Percentiles rank a stretch among this genome's conserved stretches.
phyloP scores from a whole-genome alignment of 2,888 invertebrate species.

The Leptinotarsa rubiginosa region DNA sequence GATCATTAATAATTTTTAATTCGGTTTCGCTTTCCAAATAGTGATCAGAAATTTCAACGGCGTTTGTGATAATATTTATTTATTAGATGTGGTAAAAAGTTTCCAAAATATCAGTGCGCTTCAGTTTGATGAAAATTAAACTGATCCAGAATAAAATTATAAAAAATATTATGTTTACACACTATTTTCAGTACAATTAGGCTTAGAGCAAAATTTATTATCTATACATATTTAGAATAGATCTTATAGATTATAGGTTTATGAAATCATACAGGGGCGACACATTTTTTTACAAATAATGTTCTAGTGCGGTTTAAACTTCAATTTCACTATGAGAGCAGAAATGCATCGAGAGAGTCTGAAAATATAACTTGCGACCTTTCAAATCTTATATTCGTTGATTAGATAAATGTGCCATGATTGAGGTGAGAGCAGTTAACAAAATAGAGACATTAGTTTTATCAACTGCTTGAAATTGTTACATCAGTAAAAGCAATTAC shows the following conservation, averaged over 20 bases:
- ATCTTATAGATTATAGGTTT: background rate
- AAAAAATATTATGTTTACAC: background rate
- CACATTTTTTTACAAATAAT: background rate
- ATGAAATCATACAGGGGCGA: background rate
- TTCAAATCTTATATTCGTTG: no score
- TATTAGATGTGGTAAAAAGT: background rate
- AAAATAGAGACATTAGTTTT: no score
- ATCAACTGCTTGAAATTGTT: no score
- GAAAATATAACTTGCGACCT: no score
- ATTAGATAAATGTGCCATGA: no score
- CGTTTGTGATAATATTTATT: background rate
- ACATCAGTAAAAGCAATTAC: no score
- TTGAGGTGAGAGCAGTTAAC: no score
- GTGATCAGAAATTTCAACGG: background rate
- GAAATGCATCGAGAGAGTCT: no score
- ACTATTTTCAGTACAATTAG: background rate
- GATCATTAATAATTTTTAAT: no score
- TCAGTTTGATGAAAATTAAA: background rate
- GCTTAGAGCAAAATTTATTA: background rate
- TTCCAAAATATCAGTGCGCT: background rate
- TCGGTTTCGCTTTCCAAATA: no score
- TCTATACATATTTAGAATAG: slow-evolving; percentile 1
- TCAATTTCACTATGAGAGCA: no score
- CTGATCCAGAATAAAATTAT: background rate
- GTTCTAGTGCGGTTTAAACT: no score